Evolutionary conservation across 2,888 invertebrate species (phyloP), one percentile per base, ranked within the genome.

Genomic region (Rutpela maculata): DNA sequence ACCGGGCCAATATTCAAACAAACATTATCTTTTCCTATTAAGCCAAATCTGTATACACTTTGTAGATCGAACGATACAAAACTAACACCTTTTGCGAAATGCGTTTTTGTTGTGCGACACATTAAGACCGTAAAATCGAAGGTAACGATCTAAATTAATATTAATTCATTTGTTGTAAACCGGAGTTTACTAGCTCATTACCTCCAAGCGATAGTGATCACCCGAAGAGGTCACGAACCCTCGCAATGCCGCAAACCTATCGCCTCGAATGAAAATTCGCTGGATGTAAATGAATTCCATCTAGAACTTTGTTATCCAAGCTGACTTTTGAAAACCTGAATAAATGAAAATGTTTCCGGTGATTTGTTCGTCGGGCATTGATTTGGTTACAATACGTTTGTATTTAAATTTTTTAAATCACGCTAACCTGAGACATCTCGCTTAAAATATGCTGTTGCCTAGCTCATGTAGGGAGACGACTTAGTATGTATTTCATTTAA

Each of bases 71-170:
- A 43, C 65, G 43, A 65, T 65, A 65, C 18, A 12, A n/a, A 19
- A n/a, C 6, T 2, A 18, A 43, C 38, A 43, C 43, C n/a, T 35
- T 43, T 19, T 43, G 26, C 60, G 26, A 60, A 65, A 65, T 38
- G 15, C n/a, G n/a, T 35, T 63, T n/a, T 31, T 65, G 31, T 67
- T 26, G 17, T 26, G 55, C 17, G 26, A 56, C 56, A 67, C 17
- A 55, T 59, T 50, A 35, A n/a, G 15, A 59, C 57, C 57, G 35
- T 59, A 69, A 69, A 69, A 69, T 35, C 31, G 69, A 69, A 35
- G 15, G 26, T n/a, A 55, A 57, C 35, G 31, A 57, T 69, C 57
- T 57, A 18, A 18, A 65, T 43, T 38, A 57, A 35, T 57, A 69
- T 22, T 69, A 69, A 57, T 19, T 18, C 31, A 11, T 69, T 59